Evolutionary conservation across 2,113 vertebrate genomes (phyloP).

Genomic region (Coryphaenoides rupestris): DNA sequence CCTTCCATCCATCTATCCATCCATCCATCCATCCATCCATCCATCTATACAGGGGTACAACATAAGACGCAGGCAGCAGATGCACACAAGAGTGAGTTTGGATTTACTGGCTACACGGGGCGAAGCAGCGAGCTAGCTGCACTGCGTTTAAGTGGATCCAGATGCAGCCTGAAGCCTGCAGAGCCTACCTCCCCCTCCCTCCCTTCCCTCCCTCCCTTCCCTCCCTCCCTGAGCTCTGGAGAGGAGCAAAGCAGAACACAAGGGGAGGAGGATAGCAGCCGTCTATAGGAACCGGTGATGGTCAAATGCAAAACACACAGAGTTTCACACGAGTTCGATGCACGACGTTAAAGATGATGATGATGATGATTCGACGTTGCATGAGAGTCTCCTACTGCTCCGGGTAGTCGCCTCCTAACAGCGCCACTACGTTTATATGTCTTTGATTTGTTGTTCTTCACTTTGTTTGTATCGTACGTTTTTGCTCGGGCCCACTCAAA

Average conservation of each 20-base stretch:
- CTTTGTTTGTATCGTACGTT: no score
- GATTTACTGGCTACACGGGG: constrained; percentile 22
- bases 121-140: constrained; percentile 42
- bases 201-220: no score
- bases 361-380: no score
- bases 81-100: constrained; percentile 20
- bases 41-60: constrained; percentile 18
- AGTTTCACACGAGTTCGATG: neutral
- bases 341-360: neutral
- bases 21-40: constrained; percentile 25
- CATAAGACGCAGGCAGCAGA: constrained; percentile 40
- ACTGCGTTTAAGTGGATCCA: constrained; percentile 68
- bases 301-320: neutral
- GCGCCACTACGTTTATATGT: no score
- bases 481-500: no score
- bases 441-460: no score
- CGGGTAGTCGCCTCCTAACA: no score
- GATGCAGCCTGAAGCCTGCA: constrained; percentile 60
- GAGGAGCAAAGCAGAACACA: constrained; percentile 48
- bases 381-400: no score
- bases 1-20: no score
- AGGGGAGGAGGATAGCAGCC: constrained; percentile 5
- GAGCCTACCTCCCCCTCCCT: no score
- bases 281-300: neutral
- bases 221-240: constrained; percentile 40